Evolutionary conservation across 2,797 vertebrate genomes (phyloP).

Genomic region (Prionace glauca): DNA sequence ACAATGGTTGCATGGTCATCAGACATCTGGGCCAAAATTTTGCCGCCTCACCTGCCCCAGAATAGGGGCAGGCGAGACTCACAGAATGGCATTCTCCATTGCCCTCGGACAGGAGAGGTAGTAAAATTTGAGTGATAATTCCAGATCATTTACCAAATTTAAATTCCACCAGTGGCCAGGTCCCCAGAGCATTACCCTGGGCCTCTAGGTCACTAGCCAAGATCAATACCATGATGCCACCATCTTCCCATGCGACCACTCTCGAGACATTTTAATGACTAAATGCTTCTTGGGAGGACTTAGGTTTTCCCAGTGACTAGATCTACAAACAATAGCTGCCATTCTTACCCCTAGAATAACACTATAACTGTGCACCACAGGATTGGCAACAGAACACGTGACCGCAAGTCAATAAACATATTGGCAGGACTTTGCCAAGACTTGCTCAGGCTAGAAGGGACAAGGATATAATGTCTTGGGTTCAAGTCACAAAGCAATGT

Average conservation of each 20-base stretch:
- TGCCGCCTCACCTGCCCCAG: no score
- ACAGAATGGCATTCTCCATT: no score
- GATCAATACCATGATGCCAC: no score
- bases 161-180: no score
- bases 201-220: no score
- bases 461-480: neutral
- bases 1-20: no score
- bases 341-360: neutral
- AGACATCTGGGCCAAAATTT: no score
- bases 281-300: neutral
- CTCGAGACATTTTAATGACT: neutral
- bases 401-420: neutral
- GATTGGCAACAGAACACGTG: neutral
- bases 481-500: neutral
- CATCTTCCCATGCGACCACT: neutral
- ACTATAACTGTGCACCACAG: neutral
- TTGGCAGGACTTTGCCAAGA: neutral
- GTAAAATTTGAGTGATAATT: no score
- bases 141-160: no score
- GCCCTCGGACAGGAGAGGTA: no score
- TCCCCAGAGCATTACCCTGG: no score
- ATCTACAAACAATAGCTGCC: neutral
- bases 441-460: neutral
- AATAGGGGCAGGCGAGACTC: no score
- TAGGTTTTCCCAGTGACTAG: neutral